Base-by-base conservation (phyloP, 2,113 vertebrate genomes). In the Anguilla rostrata region DNA sequence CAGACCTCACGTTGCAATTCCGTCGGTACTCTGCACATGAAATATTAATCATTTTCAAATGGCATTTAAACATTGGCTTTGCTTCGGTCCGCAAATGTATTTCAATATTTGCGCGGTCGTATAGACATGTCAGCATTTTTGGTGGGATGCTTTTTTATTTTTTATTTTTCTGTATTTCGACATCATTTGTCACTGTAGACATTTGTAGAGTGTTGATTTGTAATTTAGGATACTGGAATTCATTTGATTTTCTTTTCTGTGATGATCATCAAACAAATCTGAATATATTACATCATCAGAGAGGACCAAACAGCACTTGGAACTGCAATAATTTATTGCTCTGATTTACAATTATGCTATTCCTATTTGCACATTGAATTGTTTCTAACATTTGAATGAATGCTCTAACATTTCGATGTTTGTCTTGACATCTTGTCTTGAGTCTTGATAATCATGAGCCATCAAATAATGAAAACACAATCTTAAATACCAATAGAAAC, bases 11-110 rank as follows among this genome's bases (percentile, higher is more conserved):
- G 43, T 83, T 53, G 66, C 82, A 83, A 66, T 83, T 83, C 63
- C 8, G 63, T 20, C 39, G 26, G 20, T 43, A 46, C 5, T 15
- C n/a, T n/a, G 85, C 41, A 14, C 5, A 22, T 39, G 20, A 84
- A 87, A 87, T 60, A 80, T 60, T 83, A 75, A 78, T 87, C 6
- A 39, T 56, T n/a, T 63, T 83, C 82, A 40, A 63, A 83, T 57
- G 49, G n/a, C 29, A 34, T 34, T 57, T 56, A 83, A 83, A 20
- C 56, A 83, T 39, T 18, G 39, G 16, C 53, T 83, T 20, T 15
- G 16, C 18, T 39, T 83, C 39, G 26, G 49, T 57, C 56, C 39
- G 29, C 53, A 34, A 60, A 29, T 53, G 43, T 9, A 29, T 18
- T 34, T 22, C 43, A 9, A 39, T 83, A 7, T 60, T 20, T n/a